Percentiles rank a stretch among this genome's conserved stretches.
Conservation (phyloP, 2,113 vertebrate genomes). For the Takifugu flavidus region DNA sequence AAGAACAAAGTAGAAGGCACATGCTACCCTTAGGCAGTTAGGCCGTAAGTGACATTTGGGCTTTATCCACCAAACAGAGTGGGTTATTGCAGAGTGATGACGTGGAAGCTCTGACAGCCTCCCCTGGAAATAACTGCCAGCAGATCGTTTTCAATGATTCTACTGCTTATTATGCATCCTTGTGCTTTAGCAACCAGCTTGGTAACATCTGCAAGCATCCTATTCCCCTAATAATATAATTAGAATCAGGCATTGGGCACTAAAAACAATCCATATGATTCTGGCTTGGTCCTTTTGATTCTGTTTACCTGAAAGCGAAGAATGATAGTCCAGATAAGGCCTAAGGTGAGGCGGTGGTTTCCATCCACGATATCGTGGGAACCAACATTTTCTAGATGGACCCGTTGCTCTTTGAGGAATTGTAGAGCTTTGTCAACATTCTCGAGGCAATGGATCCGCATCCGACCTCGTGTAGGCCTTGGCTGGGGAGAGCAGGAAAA, state of each 20-base stretch:
- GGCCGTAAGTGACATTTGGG: conserved; percentile 44
- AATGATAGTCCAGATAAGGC: conserved; percentile 96
- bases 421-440: conserved; percentile 95
- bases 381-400: conserved; percentile 94
- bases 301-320: conserved; percentile 88
- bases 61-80: conserved; percentile 5
- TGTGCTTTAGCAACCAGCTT: background rate
- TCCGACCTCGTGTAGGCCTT: conserved; percentile 86
- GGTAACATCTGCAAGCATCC: background rate
- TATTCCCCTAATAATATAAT: background rate
- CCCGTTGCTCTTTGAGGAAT: conserved; percentile 95
- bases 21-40: conserved; percentile 14
- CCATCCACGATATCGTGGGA: conserved; percentile 96
- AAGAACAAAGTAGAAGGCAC: conserved; percentile 38
- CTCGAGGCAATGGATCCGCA: conserved; percentile 95
- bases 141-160: conserved; percentile 4
- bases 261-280: background rate
- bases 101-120: conserved; percentile 26
- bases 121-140: conserved; percentile 1
- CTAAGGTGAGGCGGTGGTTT: conserved; percentile 90
- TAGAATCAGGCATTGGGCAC: background rate
- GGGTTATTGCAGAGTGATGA: conserved; percentile 51
- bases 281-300: background rate
- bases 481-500: conserved; percentile 69
- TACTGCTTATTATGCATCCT: conserved; percentile 25